Evolutionary conservation across 2,888 invertebrate genomes (phyloP).

Genomic region (Tenthredo livida): DNA sequence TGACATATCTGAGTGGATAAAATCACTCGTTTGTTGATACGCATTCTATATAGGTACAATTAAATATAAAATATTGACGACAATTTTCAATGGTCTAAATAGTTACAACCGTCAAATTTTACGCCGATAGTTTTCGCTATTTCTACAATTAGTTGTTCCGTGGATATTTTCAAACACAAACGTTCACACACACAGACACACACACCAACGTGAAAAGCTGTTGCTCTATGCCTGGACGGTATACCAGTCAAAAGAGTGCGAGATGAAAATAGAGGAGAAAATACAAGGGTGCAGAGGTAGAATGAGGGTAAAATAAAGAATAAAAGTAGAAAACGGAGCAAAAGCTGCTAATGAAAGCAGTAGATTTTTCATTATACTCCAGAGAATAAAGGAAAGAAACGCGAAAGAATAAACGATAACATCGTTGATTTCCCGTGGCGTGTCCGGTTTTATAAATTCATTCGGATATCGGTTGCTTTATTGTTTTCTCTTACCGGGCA

Average conservation of each 20-base stretch:
- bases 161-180: constrained; percentile 3
- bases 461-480: constrained; percentile 4
- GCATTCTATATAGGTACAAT: not conserved
- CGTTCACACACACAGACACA: not conserved
- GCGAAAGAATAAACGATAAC: constrained; percentile 22
- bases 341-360: constrained; percentile 1
- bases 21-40: not conserved
- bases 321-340: not conserved
- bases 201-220: not conserved
- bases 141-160: not conserved
- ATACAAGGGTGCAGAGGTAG: not conserved
- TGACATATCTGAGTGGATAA: not conserved
- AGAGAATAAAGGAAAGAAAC: not conserved
- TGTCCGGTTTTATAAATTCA: not conserved
- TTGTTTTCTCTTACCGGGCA: not conserved
- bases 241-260: not conserved
- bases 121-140: not conserved
- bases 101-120: not conserved
- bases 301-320: not conserved
- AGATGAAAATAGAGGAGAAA: not conserved
- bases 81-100: not conserved
- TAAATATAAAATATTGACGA: not conserved
- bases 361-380: not conserved
- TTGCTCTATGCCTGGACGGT: not conserved
- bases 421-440: constrained; percentile 15